A percentile compares a stretch with the other conserved stretches of the same genome.
These are phyloP conservation scores for Myotis vivesi DNA, from an alignment of 2,797 vertebrate genomes.

Conservation along the genomic window DNA sequence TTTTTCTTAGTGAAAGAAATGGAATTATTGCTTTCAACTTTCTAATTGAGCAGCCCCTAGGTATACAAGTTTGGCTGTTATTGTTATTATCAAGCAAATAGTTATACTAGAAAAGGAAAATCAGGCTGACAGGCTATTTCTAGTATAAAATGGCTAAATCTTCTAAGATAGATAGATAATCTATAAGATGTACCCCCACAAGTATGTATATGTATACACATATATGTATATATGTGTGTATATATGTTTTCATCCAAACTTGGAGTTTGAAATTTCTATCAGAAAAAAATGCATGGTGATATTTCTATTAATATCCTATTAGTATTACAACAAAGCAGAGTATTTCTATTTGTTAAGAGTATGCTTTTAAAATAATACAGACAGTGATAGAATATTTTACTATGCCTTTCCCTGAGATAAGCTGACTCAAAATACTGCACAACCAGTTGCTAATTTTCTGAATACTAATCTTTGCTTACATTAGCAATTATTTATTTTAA, in stretches of 20 bases:
- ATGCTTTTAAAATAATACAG: neutral
- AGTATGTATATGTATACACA: neutral
- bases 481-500: conserved; percentile 73
- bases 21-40: conserved; percentile 3
- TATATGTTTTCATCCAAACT: neutral
- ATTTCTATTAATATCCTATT: conserved; percentile 40
- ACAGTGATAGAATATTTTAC: conserved; percentile 57
- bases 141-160: conserved; percentile 25
- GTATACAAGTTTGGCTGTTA: neutral
- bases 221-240: neutral
- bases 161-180: neutral
- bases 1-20: conserved; percentile 47
- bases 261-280: conserved; percentile 36
- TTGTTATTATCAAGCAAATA: conserved; percentile 47
- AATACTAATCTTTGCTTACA: conserved; percentile 56
- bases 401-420: conserved; percentile 30
- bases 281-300: neutral
- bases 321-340: neutral
- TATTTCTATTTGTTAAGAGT: neutral
- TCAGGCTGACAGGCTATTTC: neutral
- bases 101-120: conserved; percentile 41
- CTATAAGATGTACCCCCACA: neutral
- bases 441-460: conserved; percentile 58
- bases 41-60: neutral
- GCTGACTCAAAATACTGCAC: conserved; percentile 45